Evolutionary conservation across 2,113 vertebrate genomes (phyloP).

Genomic region (Lophius piscatorius): DNA sequence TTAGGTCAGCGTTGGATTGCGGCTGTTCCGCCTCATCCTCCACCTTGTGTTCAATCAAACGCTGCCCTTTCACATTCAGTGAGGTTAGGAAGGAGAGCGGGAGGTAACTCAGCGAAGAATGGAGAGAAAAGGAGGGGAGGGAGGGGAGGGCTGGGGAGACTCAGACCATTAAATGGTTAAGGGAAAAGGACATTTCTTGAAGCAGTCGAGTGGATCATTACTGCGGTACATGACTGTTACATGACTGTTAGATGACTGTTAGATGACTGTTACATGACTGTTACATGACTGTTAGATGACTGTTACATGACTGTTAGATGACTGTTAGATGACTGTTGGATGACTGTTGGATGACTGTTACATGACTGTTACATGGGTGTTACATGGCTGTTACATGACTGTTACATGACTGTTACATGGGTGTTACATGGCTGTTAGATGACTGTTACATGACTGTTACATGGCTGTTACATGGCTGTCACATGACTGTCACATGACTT

Average conservation of each 20-base stretch:
- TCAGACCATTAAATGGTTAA: constrained; percentile 14
- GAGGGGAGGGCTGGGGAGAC: background rate
- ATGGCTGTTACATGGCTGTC: constrained; percentile 2
- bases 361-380: constrained; percentile 1
- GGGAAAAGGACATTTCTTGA: constrained; percentile 11
- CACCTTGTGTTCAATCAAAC: constrained; percentile 54
- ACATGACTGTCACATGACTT: constrained; percentile 16
- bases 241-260: constrained; percentile 3
- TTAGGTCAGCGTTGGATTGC: constrained; percentile 32
- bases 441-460: constrained; percentile 6
- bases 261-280: constrained; percentile 16
- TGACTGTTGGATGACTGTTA: constrained; percentile 1
- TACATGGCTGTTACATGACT: constrained; percentile 9
- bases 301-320: constrained; percentile 18
- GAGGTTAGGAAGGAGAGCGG: constrained; percentile 35
- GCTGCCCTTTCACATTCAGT: constrained; percentile 37
- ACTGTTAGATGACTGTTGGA: background rate
- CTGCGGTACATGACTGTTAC: constrained; percentile 6
- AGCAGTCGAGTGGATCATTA: constrained; percentile 19
- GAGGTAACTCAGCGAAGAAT: constrained; percentile 10
- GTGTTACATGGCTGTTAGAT: too few species aligned
- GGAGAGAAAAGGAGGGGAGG: constrained; percentile 5
- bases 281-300: constrained; percentile 13
- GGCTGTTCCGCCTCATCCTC: constrained; percentile 29
- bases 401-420: constrained; percentile 2